Evolutionary conservation across 2,888 invertebrate genomes (phyloP), one percentile per base, ranked within the genome.

Genomic region (Xanthostigma xanthostigma): DNA sequence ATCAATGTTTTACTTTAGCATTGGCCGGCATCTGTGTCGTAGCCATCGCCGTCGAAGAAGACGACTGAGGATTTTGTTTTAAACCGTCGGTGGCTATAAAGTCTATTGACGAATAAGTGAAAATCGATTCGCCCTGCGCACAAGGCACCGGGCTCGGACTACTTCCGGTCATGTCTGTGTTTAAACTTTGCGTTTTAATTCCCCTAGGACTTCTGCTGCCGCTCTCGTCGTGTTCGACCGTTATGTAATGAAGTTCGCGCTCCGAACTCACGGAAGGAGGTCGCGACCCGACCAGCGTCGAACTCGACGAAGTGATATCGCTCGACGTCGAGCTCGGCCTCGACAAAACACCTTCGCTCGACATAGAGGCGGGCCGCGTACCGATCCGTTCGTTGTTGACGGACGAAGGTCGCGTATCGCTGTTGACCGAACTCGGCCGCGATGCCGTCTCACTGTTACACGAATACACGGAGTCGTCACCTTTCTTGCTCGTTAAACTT

Each of bases 71-170:
- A 36, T 52, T 54, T 40, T 56, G 55, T 51, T 64, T 69, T 52
- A 70, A 60, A 50, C 66, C 66, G 55, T 77, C 78, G 63, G 78
- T 75, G 64, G 79, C 78, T 36, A 76, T 71, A 67, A 87, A 88
- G 72, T 87, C 87, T 52, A 88, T 87, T 70, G 85, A 80, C 53
- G 87, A 86, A 67, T 88, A 88, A 39, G 75, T 74, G 59, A 81
- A 77, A 50, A 69, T 66, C 41, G 72, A 60, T 51, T 64, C 59
- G 45, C 54, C 53, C 44, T 55, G 56, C 10, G 55, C 56, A 54
- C 54, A 54, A 53, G 55, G 50, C 49, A 51, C 53, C 35, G 57
- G 48, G 50, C 45, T 60, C 54, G 41, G 56, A 50, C 49, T 53
- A 53, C 43, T 57, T 42, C 12, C 53, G 51, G 44, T 56, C 53